Evolutionary conservation across 2,888 invertebrate genomes (phyloP), one percentile per base, ranked within the genome.

Genomic region (Leptinotarsa juncta): DNA sequence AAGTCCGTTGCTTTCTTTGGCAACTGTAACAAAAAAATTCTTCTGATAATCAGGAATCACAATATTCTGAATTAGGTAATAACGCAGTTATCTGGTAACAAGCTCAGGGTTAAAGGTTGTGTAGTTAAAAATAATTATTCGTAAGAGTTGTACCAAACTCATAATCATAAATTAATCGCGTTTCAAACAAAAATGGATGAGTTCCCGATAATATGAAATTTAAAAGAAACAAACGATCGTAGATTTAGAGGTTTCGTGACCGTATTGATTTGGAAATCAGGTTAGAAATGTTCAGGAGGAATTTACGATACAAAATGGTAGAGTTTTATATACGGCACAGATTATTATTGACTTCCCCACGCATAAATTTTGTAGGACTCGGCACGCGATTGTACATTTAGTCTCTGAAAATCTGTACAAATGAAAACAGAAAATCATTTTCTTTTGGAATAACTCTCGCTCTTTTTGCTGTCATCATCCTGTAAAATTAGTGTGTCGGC

Each of bases 261-360:
- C 16, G 20, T 42, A 68, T 68, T 7, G 68, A 68, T 68, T 68
- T 55, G 15, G 32, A 68, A 68, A 55, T 55, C 32, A 68, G 68
- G 68, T 51, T 68, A 14, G 20, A 68, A 68, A 55, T 55, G 53
- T 42, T 26, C 32, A 32, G 55, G n/a, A 68, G 20, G 55, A 68
- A 32, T 68, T 68, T 14, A 68, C 55, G 68, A 68, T 68, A 55
- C 32, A 32, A 55, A 68, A 68, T 68, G 53, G 55, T 42, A 51
- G 53, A 67, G 55, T 55, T 68, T 55, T 55, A 68, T 68, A 68
- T 68, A 68, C 55, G 55, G 18, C 55, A 32, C 42, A 68, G 55
- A 68, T 55, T 15, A 26, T 67, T 67, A 67, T 67, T 50, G 67
- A 67, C 50, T 67, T 32, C 50, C 32, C 42, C 55, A 68, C 55